Conservation (phyloP, 2,888 invertebrate genomes). For the Cynaeus angustus region DNA sequence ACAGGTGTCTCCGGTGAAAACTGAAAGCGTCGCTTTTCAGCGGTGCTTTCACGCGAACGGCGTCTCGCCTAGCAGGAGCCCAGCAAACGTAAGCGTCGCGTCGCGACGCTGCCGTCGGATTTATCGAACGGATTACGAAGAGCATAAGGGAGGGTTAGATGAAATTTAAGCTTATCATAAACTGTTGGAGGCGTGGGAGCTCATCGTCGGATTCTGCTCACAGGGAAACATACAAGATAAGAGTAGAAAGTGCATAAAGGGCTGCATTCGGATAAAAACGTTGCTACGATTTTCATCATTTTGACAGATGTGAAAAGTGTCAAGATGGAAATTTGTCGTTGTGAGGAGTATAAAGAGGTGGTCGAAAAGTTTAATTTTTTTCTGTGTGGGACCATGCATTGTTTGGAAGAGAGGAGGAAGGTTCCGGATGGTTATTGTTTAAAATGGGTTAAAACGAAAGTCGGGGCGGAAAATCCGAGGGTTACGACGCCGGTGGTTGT, state of each 20-base stretch:
- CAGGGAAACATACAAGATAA: slow-evolving; percentile 61
- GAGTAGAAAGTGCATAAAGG: slow-evolving; percentile 49
- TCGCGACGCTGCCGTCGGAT: slow-evolving; percentile 55
- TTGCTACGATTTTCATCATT: background rate
- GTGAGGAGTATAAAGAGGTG: slow-evolving; percentile 27
- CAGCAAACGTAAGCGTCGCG: slow-evolving; percentile 60
- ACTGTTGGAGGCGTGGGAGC: slow-evolving; percentile 61
- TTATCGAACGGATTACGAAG: slow-evolving; percentile 41
- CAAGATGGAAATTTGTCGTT: slow-evolving; percentile 45
- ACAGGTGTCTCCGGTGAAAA: slow-evolving; percentile 48
- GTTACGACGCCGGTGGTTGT: slow-evolving; percentile 6
- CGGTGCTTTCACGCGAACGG: slow-evolving; percentile 62
- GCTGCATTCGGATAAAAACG: too few relatives aligned
- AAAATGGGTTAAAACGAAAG: slow-evolving; percentile 29
- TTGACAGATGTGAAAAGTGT: background rate
- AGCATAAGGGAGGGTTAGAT: slow-evolving; percentile 34
- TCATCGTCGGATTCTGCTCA: slow-evolving; percentile 61
- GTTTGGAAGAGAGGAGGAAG: slow-evolving; percentile 5
- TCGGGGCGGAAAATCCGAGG: slow-evolving; percentile 4
- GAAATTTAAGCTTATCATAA: slow-evolving; percentile 42
- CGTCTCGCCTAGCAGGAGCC: slow-evolving; percentile 58
- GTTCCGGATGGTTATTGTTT: slow-evolving; percentile 11
- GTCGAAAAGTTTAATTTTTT: slow-evolving; percentile 34
- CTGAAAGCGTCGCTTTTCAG: slow-evolving; percentile 53
- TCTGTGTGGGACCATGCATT: slow-evolving; percentile 20